Evolutionary conservation across 2,113 vertebrate species (phyloP).

Genomic region (Cercocebus atys): DNA sequence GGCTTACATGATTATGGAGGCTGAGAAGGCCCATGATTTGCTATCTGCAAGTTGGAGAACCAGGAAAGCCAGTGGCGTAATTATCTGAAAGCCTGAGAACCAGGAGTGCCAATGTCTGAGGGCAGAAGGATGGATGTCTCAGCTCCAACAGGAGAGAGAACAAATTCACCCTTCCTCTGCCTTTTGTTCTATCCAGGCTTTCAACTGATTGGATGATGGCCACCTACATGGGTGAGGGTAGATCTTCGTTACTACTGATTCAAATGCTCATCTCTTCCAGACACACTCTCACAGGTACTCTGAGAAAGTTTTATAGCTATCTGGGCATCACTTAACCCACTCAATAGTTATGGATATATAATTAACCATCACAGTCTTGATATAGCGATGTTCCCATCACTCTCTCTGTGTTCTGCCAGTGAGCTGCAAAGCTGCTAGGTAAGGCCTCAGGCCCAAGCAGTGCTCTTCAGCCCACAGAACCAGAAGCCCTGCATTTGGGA

Average conservation of each 20-base stretch:
- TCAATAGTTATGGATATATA: neutral
- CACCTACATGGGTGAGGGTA: neutral
- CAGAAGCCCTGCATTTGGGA: neutral
- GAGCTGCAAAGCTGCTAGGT: neutral
- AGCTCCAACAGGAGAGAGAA: neutral
- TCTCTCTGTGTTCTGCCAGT: neutral
- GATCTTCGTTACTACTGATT: neutral
- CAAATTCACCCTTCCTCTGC: too few relatives aligned
- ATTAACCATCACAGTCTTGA: neutral
- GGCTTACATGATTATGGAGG: neutral
- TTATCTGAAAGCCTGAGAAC: neutral
- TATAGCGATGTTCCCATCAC: fast-evolving
- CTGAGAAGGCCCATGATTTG: neutral
- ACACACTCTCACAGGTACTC: neutral
- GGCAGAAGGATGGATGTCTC: neutral
- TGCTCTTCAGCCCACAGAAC: neutral
- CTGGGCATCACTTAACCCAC: neutral
- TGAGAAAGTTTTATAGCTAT: neutral
- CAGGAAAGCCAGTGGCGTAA: neutral
- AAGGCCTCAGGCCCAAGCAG: neutral
- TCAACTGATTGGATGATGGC: neutral
- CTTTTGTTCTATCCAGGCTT: neutral
- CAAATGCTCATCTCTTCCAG: neutral
- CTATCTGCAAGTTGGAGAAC: neutral
- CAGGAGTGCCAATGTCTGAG: neutral